Evolutionary conservation across 2,797 vertebrate genomes (phyloP).

Genomic region (Podargus strigoides): DNA sequence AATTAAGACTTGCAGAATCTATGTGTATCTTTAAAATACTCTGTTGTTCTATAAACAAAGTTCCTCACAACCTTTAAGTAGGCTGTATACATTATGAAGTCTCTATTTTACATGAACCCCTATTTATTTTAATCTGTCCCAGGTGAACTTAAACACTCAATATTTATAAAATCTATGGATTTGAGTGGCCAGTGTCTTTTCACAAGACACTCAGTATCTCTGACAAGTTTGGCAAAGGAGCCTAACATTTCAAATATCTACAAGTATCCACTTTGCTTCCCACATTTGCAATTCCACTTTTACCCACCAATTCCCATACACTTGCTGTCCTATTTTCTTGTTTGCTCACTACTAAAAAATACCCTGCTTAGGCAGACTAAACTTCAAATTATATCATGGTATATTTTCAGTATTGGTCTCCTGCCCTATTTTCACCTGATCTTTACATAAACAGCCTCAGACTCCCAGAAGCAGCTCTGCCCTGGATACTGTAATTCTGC

Average conservation of each 20-base stretch:
- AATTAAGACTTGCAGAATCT: background rate
- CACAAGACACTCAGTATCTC: background rate
- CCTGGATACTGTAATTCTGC: background rate
- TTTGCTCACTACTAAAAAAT: background rate
- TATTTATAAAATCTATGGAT: background rate
- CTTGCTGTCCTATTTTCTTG: background rate
- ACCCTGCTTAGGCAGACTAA: background rate
- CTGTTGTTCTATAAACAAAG: background rate
- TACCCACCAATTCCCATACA: background rate
- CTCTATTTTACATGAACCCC: background rate
- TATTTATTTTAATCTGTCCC: background rate
- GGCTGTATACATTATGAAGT: background rate
- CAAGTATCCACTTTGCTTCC: background rate
- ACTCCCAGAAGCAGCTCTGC: background rate
- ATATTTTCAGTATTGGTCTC: background rate
- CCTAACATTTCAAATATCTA: background rate
- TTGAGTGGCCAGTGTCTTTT: background rate
- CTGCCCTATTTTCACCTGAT: background rate
- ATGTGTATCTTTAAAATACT: background rate
- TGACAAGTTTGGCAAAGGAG: background rate
- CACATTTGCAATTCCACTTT: background rate
- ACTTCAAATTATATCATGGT: background rate
- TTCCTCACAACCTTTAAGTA: background rate
- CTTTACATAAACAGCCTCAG: conserved; percentile 4
- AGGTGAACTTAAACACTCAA: background rate